These are phyloP conservation scores for Pardosa pseudoannulata DNA, from an alignment of 2,888 invertebrate species.

Conservation along the genomic window DNA sequence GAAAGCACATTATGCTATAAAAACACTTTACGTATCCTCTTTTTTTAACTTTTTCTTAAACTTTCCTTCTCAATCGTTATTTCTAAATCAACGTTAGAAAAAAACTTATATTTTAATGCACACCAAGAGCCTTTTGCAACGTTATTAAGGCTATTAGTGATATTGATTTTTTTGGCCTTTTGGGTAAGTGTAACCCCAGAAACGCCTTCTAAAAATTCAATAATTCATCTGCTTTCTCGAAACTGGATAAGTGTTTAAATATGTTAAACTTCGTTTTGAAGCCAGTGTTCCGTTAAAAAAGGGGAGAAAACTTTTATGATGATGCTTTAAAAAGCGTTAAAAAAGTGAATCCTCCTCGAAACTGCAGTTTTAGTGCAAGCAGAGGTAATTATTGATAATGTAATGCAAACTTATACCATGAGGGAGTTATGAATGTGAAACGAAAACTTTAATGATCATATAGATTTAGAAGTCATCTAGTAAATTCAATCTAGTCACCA, in stretches of 20 bases:
- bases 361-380: constrained; percentile 49
- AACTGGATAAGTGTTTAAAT: constrained; percentile 68
- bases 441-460: constrained; percentile 32
- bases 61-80: constrained; percentile 57
- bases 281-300: constrained; percentile 59
- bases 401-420: constrained; percentile 34
- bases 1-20: constrained; percentile 38
- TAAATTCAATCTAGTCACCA: neutral
- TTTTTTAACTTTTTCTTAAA: constrained; percentile 28
- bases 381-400: constrained; percentile 55
- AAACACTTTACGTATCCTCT: constrained; percentile 43
- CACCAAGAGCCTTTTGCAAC: constrained; percentile 37
- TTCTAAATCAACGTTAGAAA: constrained; percentile 64
- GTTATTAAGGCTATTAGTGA: constrained; percentile 68
- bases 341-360: constrained; percentile 48
- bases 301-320: constrained; percentile 36
- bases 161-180: constrained; percentile 63
- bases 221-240: constrained; percentile 66
- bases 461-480: neutral
- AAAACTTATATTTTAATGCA: constrained; percentile 65
- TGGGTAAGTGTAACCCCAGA: constrained; percentile 42
- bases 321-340: constrained; percentile 61
- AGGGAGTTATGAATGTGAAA: constrained; percentile 40
- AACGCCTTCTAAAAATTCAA: constrained; percentile 57
- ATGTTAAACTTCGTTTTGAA: constrained; percentile 61